Evolutionary conservation across 1,140 invertebrate species (phyloP).

Genomic region (Aphis gossypii): DNA sequence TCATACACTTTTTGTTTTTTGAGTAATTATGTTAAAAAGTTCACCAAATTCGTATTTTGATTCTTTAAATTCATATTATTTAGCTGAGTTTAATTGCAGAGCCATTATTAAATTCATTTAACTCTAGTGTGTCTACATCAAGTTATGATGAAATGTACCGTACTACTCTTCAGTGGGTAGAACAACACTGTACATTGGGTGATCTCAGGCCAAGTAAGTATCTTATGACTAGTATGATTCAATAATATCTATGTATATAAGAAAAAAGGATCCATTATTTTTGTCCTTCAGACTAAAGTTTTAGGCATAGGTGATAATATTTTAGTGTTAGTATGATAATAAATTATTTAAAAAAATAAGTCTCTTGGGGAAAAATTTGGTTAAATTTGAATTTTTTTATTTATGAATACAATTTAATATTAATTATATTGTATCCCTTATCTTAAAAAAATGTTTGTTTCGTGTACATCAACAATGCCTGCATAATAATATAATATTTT

Average conservation of each 20-base stretch:
- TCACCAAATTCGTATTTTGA: background rate
- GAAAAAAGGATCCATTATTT: background rate
- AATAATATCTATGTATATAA: background rate
- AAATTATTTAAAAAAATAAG: no score
- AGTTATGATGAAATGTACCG: conserved; percentile 91
- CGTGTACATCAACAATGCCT: no score
- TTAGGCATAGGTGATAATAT: background rate
- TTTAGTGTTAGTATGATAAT: background rate
- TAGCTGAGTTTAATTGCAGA: conserved; percentile 92
- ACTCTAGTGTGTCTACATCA: conserved; percentile 87
- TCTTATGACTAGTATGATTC: background rate
- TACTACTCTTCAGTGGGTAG: conserved; percentile 91
- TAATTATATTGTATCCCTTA: no score
- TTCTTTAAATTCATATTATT: conserved; percentile 59
- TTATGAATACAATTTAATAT: background rate
- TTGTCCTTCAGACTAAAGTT: background rate
- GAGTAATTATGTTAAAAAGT: conserved; percentile 46
- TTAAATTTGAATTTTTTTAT: background rate
- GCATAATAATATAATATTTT: no score
- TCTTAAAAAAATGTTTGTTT: no score
- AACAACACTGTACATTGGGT: conserved; percentile 93
- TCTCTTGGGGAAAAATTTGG: background rate
- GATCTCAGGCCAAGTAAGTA: conserved; percentile 86
- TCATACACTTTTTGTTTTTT: background rate
- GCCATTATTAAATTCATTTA: conserved; percentile 87